A percentile compares a stretch with the other conserved stretches of the same genome.
Evolutionary conservation across 2,113 vertebrate species (phyloP).

Genomic region (Xyrauchen texanus): DNA sequence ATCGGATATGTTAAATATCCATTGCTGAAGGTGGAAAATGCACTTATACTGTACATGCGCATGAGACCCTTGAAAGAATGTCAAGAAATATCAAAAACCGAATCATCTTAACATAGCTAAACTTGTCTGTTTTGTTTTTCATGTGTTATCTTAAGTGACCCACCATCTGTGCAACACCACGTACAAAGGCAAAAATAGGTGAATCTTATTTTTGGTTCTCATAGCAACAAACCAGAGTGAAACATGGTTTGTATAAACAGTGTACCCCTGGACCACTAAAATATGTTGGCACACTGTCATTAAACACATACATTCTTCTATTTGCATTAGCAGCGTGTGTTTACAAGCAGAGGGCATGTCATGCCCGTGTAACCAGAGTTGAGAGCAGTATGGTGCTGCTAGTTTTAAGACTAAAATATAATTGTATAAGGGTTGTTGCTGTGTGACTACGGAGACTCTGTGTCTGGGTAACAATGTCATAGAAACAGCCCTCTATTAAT

Average conservation of each 20-base stretch:
- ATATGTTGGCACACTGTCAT: conserved; percentile 19
- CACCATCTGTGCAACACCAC: conserved; percentile 55
- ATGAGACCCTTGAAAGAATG: not conserved
- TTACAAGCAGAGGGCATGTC: conserved; percentile 42
- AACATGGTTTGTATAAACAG: conserved; percentile 43
- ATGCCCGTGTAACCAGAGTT: conserved; percentile 32
- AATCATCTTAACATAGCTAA: not conserved
- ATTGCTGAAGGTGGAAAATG: too few relatives aligned
- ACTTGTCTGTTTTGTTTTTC: not conserved
- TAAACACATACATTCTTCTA: not conserved
- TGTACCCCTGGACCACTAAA: not conserved
- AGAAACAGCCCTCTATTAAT: conserved; percentile 76
- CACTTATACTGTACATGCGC: too few relatives aligned
- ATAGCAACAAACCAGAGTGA: conserved; percentile 25
- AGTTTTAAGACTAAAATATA: conserved; percentile 39
- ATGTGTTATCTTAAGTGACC: conserved; percentile 14
- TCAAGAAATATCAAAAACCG: not conserved
- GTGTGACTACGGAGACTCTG: conserved; percentile 54
- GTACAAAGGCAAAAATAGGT: conserved; percentile 58
- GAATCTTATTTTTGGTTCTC: conserved; percentile 38
- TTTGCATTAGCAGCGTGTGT: not conserved
- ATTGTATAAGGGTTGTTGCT: conserved; percentile 21
- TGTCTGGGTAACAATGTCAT: conserved; percentile 74
- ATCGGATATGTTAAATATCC: too few relatives aligned
- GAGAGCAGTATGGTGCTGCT: not conserved